phyloP scores from a whole-genome alignment of 2,113 vertebrate genomes.

The Vimba vimba region DNA sequence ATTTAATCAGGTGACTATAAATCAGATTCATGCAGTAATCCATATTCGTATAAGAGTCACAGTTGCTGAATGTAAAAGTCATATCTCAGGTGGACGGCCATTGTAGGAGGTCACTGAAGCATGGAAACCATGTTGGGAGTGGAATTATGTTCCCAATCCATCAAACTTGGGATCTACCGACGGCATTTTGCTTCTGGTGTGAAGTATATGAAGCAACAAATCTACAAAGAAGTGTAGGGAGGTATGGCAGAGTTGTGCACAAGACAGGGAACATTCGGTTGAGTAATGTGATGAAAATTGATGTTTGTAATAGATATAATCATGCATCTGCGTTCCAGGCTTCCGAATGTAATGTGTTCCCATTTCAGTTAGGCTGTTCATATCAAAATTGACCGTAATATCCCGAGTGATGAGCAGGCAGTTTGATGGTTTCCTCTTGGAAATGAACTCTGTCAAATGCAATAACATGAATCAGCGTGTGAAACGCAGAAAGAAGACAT shows the following conservation, averaged over 20 bases:
- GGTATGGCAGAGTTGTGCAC: not conserved
- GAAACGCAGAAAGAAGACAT: not conserved
- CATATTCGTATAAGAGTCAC: slow-evolving; percentile 30
- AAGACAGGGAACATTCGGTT: slow-evolving; percentile 30
- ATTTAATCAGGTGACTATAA: slow-evolving; percentile 29
- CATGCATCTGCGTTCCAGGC: slow-evolving; percentile 4
- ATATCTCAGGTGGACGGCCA: slow-evolving; percentile 10
- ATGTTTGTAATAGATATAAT: slow-evolving; percentile 39
- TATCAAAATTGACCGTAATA: slow-evolving; percentile 27
- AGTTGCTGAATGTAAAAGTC: slow-evolving; percentile 1
- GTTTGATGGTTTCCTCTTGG: slow-evolving; percentile 42
- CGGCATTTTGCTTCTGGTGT: not conserved
- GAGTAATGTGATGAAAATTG: slow-evolving; percentile 32
- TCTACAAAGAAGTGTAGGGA: not conserved
- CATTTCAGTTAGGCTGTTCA: slow-evolving; percentile 26
- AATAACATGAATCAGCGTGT: not conserved
- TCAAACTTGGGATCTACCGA: slow-evolving; percentile 3
- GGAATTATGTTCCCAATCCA: slow-evolving; percentile 33
- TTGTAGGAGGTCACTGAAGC: slow-evolving; percentile 32
- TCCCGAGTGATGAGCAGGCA: slow-evolving; percentile 23
- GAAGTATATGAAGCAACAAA: slow-evolving; percentile 16
- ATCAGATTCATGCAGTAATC: slow-evolving; percentile 49
- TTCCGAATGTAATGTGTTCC: slow-evolving; percentile 19
- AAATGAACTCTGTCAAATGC: slow-evolving; percentile 37
- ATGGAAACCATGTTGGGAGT: slow-evolving; percentile 26